A percentile compares a stretch with the other conserved stretches of the same genome.
Conservation (phyloP, 2,113 vertebrate genomes). For the Anthoscopus minutus region DNA sequence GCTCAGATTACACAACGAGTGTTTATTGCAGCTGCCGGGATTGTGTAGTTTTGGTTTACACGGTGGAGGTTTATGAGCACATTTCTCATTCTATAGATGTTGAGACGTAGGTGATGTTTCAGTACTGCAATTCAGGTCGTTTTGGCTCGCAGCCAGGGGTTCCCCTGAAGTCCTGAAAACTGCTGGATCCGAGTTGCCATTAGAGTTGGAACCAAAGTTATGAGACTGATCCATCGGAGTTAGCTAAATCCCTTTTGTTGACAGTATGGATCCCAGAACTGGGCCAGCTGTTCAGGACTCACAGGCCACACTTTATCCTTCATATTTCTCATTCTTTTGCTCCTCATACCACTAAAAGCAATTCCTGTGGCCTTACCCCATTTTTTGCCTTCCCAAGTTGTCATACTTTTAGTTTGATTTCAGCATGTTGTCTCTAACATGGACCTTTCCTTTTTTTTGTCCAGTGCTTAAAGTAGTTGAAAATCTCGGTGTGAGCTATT, state of each 20-base stretch:
- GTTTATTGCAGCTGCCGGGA: neutral
- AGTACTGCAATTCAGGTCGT: rapidly evolving
- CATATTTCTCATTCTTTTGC: neutral
- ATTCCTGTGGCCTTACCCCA: neutral
- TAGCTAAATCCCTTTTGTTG: neutral
- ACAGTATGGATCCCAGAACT: rapidly evolving
- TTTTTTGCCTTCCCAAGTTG: neutral
- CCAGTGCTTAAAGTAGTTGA: slow-evolving; percentile 90
- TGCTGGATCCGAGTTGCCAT: neutral
- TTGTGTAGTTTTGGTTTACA: rapidly evolving
- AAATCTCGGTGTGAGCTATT: slow-evolving; percentile 83
- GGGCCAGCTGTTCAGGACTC: neutral
- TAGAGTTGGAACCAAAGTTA: rapidly evolving
- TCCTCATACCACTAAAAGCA: neutral
- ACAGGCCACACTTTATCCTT: rapidly evolving
- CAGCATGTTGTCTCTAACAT: neutral
- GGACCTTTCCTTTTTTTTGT: neutral
- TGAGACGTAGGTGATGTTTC: rapidly evolving
- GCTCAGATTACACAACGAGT: rapidly evolving
- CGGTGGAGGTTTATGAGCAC: rapidly evolving
- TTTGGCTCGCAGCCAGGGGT: neutral
- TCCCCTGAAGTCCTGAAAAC: neutral
- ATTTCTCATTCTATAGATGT: neutral
- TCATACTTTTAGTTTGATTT: neutral
- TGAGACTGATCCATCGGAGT: neutral